Conservation (phyloP, 2,888 invertebrate species). For the Spialia ferax region DNA sequence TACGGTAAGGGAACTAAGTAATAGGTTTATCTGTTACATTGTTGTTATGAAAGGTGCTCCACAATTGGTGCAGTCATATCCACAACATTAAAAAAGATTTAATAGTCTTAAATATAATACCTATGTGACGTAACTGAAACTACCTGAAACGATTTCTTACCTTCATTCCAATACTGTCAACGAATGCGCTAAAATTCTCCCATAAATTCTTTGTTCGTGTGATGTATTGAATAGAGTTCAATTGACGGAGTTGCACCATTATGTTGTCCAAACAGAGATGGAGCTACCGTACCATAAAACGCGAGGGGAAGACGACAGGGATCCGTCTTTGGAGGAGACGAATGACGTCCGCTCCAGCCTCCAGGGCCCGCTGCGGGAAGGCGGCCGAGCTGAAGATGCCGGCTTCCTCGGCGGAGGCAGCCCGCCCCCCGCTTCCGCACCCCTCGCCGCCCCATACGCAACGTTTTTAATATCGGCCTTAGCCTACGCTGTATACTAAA, state of each 20-base stretch:
- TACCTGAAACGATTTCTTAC: too few relatives aligned
- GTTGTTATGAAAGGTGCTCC: too few relatives aligned
- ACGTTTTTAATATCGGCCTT: constrained; percentile 74
- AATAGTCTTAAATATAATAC: too few relatives aligned
- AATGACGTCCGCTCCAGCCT: constrained; percentile 88
- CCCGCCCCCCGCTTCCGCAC: constrained; percentile 57
- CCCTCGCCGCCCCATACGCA: constrained; percentile 57
- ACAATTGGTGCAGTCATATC: too few relatives aligned
- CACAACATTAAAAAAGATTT: too few relatives aligned
- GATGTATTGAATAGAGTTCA: not conserved
- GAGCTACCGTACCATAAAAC: constrained; percentile 86
- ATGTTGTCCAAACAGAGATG: constrained; percentile 80
- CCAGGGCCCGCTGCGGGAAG: constrained; percentile 89
- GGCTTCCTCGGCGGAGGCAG: constrained; percentile 75
- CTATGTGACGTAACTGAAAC: too few relatives aligned
- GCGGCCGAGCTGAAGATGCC: constrained; percentile 79
- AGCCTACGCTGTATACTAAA: constrained; percentile 71
- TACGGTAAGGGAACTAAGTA: too few relatives aligned
- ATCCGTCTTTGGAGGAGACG: constrained; percentile 72
- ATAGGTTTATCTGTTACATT: too few relatives aligned
- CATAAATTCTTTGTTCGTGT: too few relatives aligned
- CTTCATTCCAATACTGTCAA: too few relatives aligned
- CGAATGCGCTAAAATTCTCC: too few relatives aligned
- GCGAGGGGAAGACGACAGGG: constrained; percentile 76
- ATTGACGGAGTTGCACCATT: too few relatives aligned